These are phyloP conservation scores for Paraplagusia blochii DNA, from an alignment of 2,113 vertebrate species.

Conservation along the genomic window DNA sequence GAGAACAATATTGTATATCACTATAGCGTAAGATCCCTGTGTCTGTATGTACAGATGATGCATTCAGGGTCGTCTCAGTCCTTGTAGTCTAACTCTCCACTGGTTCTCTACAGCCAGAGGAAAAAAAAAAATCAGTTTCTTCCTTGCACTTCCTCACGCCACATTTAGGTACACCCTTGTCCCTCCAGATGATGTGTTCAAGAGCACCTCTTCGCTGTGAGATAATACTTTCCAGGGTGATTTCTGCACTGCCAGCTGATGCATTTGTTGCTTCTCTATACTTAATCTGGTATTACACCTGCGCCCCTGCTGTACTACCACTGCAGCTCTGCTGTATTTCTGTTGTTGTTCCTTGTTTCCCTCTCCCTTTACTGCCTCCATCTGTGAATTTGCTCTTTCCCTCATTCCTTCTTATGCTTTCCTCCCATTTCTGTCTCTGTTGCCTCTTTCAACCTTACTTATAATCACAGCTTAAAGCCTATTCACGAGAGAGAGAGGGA, in stretches of 20 bases:
- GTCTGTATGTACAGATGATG: background rate
- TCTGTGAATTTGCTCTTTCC: constrained; percentile 8
- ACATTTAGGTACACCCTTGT: too few relatives aligned
- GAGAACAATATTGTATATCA: too few relatives aligned
- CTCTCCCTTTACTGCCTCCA: constrained; percentile 4
- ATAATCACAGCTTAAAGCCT: constrained; percentile 57
- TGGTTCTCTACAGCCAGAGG: background rate
- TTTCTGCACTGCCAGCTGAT: background rate
- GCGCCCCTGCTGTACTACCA: too few relatives aligned
- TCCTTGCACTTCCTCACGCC: background rate
- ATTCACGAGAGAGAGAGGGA: constrained; percentile 60
- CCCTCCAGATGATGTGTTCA: background rate
- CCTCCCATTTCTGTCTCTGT: background rate
- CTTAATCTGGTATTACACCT: too few relatives aligned
- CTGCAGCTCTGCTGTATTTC: constrained; percentile 17
- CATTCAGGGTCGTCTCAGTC: background rate
- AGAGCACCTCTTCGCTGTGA: background rate
- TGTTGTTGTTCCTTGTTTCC: background rate
- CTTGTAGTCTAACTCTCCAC: background rate
- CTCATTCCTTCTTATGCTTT: constrained; percentile 6
- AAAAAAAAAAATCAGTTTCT: background rate
- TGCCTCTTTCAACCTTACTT: constrained; percentile 31
- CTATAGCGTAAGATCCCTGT: too few relatives aligned
- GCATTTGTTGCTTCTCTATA: background rate
- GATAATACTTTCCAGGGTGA: background rate